These are phyloP conservation scores for Pseudomyrmex cubaensis DNA, from an alignment of 1,140 invertebrate species.

Conservation along the genomic window DNA sequence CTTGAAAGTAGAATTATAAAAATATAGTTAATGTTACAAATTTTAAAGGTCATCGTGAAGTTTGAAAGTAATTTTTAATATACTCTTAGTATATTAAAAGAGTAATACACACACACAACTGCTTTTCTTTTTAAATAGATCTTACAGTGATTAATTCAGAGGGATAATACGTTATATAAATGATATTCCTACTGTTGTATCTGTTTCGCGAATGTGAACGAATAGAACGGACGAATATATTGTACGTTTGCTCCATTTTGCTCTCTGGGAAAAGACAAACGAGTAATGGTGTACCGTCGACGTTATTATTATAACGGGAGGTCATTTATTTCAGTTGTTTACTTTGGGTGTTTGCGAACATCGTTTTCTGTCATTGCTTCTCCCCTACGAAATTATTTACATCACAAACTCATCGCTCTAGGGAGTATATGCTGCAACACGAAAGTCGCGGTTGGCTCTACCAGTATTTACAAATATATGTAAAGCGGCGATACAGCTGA, in stretches of 20 bases:
- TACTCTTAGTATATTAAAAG: not conserved
- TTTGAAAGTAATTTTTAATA: not conserved
- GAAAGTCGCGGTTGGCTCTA: conserved; percentile 20
- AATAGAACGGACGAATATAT: conserved; percentile 20
- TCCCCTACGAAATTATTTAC: conserved; percentile 59
- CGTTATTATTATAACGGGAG: conserved; percentile 72
- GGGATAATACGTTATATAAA: conserved; percentile 29
- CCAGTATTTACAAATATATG: conserved; percentile 17
- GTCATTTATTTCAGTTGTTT: conserved; percentile 74
- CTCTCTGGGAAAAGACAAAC: conserved; percentile 34
- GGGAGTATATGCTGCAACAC: conserved; percentile 53
- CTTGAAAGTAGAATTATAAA: not conserved
- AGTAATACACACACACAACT: not conserved
- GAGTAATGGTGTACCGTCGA: conserved; percentile 50
- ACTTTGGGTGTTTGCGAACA: conserved; percentile 63
- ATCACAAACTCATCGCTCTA: conserved; percentile 48
- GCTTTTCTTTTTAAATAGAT: not conserved
- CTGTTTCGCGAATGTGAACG: conserved; percentile 17
- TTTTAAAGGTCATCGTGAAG: not conserved
- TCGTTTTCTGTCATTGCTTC: conserved; percentile 57
- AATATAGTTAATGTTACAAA: not conserved
- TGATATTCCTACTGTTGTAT: conserved; percentile 31
- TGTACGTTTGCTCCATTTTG: conserved; percentile 50
- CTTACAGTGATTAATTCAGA: conserved; percentile 28
- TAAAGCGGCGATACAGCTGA: not conserved